Percentiles rank a stretch among this genome's conserved stretches.
Evolutionary conservation across 2,113 vertebrate genomes (phyloP).

Genomic region (Poeciliopsis turrubarensis): DNA sequence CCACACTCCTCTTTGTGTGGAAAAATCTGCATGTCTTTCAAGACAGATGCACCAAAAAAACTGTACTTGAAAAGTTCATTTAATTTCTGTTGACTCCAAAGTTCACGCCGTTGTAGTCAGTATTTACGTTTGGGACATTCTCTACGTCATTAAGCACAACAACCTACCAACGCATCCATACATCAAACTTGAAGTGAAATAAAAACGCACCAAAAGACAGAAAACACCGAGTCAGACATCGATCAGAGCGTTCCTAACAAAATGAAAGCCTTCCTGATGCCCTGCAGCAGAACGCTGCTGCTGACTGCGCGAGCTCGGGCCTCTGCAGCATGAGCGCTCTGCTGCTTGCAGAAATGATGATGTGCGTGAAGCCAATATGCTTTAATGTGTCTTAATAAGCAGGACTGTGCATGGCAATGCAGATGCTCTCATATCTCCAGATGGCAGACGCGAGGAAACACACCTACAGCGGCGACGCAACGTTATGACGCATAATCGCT

Average conservation of each 20-base stretch:
- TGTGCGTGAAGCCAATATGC: slow-evolving; percentile 39
- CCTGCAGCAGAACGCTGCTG: slow-evolving; percentile 48
- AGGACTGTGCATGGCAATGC: slow-evolving; percentile 18
- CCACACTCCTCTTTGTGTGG: background rate
- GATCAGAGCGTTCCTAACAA: slow-evolving; percentile 22
- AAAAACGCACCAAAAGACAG: slow-evolving; percentile 7
- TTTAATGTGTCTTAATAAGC: slow-evolving; percentile 64
- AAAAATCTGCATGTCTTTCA: background rate
- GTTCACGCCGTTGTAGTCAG: slow-evolving; percentile 5
- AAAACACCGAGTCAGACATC: slow-evolving; percentile 18
- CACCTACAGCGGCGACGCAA: slow-evolving; percentile 46
- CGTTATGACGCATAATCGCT: slow-evolving; percentile 74
- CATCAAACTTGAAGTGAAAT: slow-evolving; percentile 2
- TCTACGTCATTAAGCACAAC: background rate
- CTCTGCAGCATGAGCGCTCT: slow-evolving; percentile 45
- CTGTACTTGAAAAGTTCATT: background rate
- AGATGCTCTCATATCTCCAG: slow-evolving; percentile 41
- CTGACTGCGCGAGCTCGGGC: slow-evolving; percentile 56
- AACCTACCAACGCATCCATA: background rate
- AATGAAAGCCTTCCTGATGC: slow-evolving; percentile 23
- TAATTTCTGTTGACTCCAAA: slow-evolving; percentile 3
- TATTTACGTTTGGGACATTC: background rate
- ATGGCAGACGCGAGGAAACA: slow-evolving; percentile 38
- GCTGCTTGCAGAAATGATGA: slow-evolving; percentile 57
- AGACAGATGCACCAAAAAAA: background rate